phyloP scores from a whole-genome alignment of 2,888 invertebrate genomes.

The Nephrotoma appendiculata region DNA sequence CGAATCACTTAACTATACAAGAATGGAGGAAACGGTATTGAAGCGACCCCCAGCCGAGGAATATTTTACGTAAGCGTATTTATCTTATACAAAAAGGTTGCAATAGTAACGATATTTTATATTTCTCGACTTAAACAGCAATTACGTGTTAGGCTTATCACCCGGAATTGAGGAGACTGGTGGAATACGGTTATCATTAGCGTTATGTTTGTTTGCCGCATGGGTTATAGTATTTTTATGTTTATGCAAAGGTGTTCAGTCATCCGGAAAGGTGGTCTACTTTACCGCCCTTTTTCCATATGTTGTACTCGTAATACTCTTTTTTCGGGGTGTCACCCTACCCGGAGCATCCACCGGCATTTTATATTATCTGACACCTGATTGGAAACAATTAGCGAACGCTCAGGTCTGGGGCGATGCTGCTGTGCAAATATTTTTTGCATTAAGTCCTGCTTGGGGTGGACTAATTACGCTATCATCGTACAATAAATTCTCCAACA shows the following conservation, averaged over 20 bases:
- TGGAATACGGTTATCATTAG: conserved; percentile 50
- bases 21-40: conserved; percentile 39
- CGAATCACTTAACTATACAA: conserved; percentile 38
- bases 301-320: conserved; percentile 56
- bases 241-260: conserved; percentile 64
- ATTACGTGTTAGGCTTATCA: conserved; percentile 40
- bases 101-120: neutral
- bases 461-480: conserved; percentile 73
- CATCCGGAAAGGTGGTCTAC: conserved; percentile 67
- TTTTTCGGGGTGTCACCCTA: conserved; percentile 62
- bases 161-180: conserved; percentile 58
- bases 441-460: conserved; percentile 74
- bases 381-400: conserved; percentile 55
- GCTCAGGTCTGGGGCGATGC: conserved; percentile 71
- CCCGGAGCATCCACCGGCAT: conserved; percentile 68
- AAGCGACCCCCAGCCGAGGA: conserved; percentile 56
- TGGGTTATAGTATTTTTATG: conserved; percentile 69
- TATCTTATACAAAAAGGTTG: neutral
- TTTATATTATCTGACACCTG: conserved; percentile 62
- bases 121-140: conserved; percentile 25
- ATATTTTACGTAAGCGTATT: conserved; percentile 47
- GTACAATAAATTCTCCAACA: conserved; percentile 73
- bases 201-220: conserved; percentile 55
- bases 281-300: conserved; percentile 65
- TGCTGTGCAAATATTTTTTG: conserved; percentile 77